Evolutionary conservation across 2,888 invertebrate genomes (phyloP).

Genomic region (Monoplex corrugatus): DNA sequence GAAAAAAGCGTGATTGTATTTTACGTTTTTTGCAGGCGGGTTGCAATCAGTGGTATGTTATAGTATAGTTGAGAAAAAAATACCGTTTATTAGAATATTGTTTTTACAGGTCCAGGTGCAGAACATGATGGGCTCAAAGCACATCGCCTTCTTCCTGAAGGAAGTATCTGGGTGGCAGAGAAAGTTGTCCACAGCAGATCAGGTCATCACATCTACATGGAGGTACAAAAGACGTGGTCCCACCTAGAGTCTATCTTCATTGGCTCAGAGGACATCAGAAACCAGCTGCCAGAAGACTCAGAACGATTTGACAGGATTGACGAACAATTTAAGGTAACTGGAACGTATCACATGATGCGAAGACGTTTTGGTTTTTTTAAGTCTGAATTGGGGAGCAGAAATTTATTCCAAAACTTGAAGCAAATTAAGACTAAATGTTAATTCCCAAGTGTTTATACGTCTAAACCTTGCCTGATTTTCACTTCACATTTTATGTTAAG

Average conservation of each 20-base stretch:
- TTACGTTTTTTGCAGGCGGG: too few relatives aligned
- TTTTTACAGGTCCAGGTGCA: slow-evolving; percentile 90
- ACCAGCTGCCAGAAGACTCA: slow-evolving; percentile 96
- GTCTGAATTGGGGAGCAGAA: background rate
- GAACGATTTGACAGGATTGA: slow-evolving; percentile 95
- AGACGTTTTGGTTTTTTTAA: too few relatives aligned
- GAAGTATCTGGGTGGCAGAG: slow-evolving; percentile 97
- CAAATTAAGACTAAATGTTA: too few relatives aligned
- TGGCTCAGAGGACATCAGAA: slow-evolving; percentile 97
- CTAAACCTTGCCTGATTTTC: too few relatives aligned
- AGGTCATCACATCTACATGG: slow-evolving; percentile 88
- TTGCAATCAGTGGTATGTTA: too few relatives aligned
- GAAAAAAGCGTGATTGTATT: too few relatives aligned
- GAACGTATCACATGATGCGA: background rate
- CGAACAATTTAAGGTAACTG: slow-evolving; percentile 91
- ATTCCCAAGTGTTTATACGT: too few relatives aligned
- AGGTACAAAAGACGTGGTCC: slow-evolving; percentile 98
- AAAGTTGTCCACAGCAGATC: slow-evolving; percentile 95
- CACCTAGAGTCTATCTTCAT: slow-evolving; percentile 98
- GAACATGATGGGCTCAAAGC: slow-evolving; percentile 97
- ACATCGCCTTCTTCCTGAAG: slow-evolving; percentile 95
- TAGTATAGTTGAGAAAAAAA: too few relatives aligned
- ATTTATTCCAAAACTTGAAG: too few relatives aligned
- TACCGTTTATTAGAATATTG: too few relatives aligned
- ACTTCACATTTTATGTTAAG: too few relatives aligned